Base-by-base conservation (phyloP, 2,113 vertebrate species). In the Scartelaos histophorus region DNA sequence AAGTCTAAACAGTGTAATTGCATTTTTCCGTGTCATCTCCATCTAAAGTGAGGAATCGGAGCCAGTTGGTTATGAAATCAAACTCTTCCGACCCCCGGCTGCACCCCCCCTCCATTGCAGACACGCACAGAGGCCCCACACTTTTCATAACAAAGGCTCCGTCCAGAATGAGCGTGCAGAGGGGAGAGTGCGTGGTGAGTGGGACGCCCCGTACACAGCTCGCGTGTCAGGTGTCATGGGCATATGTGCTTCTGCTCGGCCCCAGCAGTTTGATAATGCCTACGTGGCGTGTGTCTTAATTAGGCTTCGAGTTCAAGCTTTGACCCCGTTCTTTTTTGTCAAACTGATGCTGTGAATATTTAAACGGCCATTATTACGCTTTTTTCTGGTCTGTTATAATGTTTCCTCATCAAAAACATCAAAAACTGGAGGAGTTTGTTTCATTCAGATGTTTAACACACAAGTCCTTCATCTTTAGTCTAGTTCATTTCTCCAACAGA, bases 71-170 rank as follows among this genome's bases (percentile, higher is more conserved):
- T 74, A 70, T 83, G 46, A 79, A 81, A 69, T 58, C 21, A 62
- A 76, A 84, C 46, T 68, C 64, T 60, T 81, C 65, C 35, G 13
- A 66, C 29, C 22, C 43, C 5, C 25, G 61, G 34, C 67, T 64
- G 0, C 19, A 6, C 10, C 49, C n/a, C 65, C 25, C 22, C 0
- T 7, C n/a, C 54, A 47, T 56, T 69, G 34, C 64, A 15, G 71
- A 69, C 74, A 49, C 72, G 43, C 70, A 60, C 73, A 79, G 83
- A 82, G 88, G 78, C 77, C 86, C 72, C 72, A 84, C 82, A 79
- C 88, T 92, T 91, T 91, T 90, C 90, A 91, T 92, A 91, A 92
- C 92, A 94, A 92, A 92, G 77, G 70, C 67, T 77, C 58, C 3
- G 77, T 90, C 89, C 78, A 87, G 79, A 72, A 81, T 46, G 24